Evolutionary conservation across 2,888 invertebrate genomes (phyloP).

Genomic region (Acronicta leporina): DNA sequence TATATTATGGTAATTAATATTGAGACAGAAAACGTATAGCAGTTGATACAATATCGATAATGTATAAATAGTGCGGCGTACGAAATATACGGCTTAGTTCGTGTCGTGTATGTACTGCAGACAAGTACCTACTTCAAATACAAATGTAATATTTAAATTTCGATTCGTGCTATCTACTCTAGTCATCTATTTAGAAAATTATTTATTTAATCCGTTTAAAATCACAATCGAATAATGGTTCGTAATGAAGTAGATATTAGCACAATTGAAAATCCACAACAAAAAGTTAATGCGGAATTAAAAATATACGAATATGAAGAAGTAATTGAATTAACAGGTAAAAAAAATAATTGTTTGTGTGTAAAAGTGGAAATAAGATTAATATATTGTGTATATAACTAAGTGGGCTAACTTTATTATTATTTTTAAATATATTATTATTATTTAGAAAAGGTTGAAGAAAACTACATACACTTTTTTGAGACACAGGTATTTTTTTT

Average conservation of each 20-base stretch:
- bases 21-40: conserved; percentile 1
- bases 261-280: conserved; percentile 7
- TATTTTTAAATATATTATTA: too few species aligned
- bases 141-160: not conserved
- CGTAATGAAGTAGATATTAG: conserved; percentile 6
- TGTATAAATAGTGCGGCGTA: conserved; percentile 15
- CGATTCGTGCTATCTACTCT: too few species aligned
- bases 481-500: too few species aligned
- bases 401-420: too few species aligned
- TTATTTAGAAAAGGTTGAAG: too few species aligned
- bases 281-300: conserved; percentile 4
- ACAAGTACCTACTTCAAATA: not conserved
- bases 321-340: conserved; percentile 36
- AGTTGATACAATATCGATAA: not conserved
- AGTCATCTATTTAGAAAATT: too few species aligned
- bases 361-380: not conserved
- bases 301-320: conserved; percentile 43
- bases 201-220: not conserved
- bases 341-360: not conserved
- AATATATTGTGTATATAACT: too few species aligned
- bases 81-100: conserved; percentile 5
- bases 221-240: conserved; percentile 12
- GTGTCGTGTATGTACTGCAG: not conserved
- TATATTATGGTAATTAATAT: conserved; percentile 19
- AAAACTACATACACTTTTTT: too few species aligned